Percentiles rank a stretch among this genome's conserved stretches.
phyloP scores from a whole-genome alignment of 2,797 vertebrate species.

The Spea hammondii region DNA sequence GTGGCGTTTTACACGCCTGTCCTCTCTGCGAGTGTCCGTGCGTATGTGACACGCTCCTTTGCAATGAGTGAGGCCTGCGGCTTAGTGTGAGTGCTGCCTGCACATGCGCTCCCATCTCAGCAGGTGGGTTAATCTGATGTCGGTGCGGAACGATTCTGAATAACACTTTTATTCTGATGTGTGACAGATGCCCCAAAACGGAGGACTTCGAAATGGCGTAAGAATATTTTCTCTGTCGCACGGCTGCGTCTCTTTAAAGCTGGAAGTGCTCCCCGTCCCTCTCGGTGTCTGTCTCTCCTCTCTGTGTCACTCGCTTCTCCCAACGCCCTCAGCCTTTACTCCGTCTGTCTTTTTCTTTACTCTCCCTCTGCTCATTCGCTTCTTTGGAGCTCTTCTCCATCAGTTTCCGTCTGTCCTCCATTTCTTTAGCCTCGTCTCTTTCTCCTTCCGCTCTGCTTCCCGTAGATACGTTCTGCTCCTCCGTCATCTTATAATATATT shows the following conservation, averaged over 20 bases:
- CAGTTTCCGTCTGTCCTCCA: constrained; percentile 42
- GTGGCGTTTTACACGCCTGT: no score
- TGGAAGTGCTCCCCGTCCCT: constrained; percentile 28
- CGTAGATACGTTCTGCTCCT: no score
- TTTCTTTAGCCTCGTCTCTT: not conserved
- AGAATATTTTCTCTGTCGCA: constrained; percentile 67
- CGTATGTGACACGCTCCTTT: not conserved
- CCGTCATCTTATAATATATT: no score
- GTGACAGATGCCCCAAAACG: constrained; percentile 78
- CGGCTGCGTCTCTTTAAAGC: constrained; percentile 55
- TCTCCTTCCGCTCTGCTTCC: constrained; percentile 13
- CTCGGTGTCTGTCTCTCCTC: not conserved
- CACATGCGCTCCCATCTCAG: not conserved
- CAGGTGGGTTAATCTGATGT: constrained; percentile 29
- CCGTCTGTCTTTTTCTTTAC: constrained; percentile 20
- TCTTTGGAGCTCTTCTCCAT: not conserved
- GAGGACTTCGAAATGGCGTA: constrained; percentile 79
- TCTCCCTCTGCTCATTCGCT: not conserved
- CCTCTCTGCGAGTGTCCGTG: not conserved
- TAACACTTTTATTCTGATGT: constrained; percentile 77
- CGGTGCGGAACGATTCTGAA: constrained; percentile 63
- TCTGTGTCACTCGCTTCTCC: constrained; percentile 14
- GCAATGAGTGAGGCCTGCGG: not conserved
- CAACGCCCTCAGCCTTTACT: not conserved
- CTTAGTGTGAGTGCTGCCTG: not conserved